These are phyloP conservation scores for Cyclargus thomasi DNA, from an alignment of 1,140 invertebrate genomes.

Conservation along the genomic window DNA sequence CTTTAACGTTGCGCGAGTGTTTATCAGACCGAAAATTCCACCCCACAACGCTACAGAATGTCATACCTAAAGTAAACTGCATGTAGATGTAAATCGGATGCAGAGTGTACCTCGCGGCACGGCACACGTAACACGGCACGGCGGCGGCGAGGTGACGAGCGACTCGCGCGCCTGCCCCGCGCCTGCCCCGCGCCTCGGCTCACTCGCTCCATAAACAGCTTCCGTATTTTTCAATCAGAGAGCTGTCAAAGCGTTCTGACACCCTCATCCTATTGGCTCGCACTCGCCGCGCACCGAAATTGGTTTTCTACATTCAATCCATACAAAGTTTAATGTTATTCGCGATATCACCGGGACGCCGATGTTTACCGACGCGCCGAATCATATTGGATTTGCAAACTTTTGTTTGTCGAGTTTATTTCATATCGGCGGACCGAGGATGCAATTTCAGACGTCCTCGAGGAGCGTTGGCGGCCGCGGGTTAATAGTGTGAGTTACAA, in stretches of 20 bases:
- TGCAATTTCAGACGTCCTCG: constrained; percentile 55
- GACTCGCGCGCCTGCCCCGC: constrained; percentile 15
- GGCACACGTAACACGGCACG: neutral
- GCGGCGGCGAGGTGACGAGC: constrained; percentile 18
- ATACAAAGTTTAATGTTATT: constrained; percentile 76
- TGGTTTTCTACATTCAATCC: constrained; percentile 76
- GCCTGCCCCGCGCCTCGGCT: constrained; percentile 32
- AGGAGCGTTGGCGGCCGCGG: neutral
- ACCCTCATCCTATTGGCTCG: constrained; percentile 73
- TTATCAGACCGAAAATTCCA: no score
- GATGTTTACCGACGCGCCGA: constrained; percentile 75
- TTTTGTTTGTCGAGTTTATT: constrained; percentile 75
- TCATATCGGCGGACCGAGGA: constrained; percentile 68
- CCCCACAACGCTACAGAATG: no score
- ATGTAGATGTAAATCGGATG: neutral
- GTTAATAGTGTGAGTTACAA: constrained; percentile 50
- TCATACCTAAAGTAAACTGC: neutral
- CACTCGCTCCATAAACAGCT: constrained; percentile 74
- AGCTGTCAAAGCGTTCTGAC: constrained; percentile 76
- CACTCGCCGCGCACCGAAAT: constrained; percentile 74
- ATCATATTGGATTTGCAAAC: constrained; percentile 76
- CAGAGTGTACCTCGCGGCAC: no score
- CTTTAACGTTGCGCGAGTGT: no score
- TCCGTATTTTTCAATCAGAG: constrained; percentile 77
- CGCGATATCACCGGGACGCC: constrained; percentile 74